Evolutionary conservation across 1,140 invertebrate species (phyloP).

Genomic region (Panagrolaimus sp.): DNA sequence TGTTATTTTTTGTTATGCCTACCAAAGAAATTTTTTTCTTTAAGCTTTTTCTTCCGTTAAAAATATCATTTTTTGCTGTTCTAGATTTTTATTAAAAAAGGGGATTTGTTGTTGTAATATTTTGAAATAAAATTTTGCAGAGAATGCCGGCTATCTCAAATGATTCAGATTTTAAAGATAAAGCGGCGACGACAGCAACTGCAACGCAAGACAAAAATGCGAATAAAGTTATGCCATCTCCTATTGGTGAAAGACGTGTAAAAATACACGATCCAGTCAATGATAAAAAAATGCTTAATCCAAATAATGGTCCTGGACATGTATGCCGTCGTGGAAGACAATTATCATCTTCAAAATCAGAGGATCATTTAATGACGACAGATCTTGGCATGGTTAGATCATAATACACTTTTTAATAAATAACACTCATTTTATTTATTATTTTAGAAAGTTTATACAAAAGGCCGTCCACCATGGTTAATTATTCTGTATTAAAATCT

Average conservation of each 20-base stretch:
- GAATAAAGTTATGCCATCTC: neutral
- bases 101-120: too few relatives aligned
- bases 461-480: slow-evolving; percentile 44
- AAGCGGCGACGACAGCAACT: too few relatives aligned
- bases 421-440: neutral
- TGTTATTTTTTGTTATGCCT: too few relatives aligned
- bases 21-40: too few relatives aligned
- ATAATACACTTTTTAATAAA: neutral
- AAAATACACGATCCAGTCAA: neutral
- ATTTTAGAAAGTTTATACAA: slow-evolving; percentile 44
- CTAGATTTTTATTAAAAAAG: too few relatives aligned
- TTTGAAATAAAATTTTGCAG: too few relatives aligned
- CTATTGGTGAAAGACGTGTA: neutral
- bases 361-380: slow-evolving; percentile 34
- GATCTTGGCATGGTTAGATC: slow-evolving; percentile 26
- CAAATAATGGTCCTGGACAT: neutral
- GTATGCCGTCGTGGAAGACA: slow-evolving; percentile 24
- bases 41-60: too few relatives aligned
- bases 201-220: neutral
- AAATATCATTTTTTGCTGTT: too few relatives aligned
- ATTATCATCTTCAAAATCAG: slow-evolving; percentile 29
- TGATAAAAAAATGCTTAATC: neutral
- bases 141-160: too few relatives aligned
- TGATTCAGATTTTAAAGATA: too few relatives aligned
- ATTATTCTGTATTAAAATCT: too few relatives aligned